Evolutionary conservation across 2,888 invertebrate genomes (phyloP).

Genomic region (Epicampocera succincta): DNA sequence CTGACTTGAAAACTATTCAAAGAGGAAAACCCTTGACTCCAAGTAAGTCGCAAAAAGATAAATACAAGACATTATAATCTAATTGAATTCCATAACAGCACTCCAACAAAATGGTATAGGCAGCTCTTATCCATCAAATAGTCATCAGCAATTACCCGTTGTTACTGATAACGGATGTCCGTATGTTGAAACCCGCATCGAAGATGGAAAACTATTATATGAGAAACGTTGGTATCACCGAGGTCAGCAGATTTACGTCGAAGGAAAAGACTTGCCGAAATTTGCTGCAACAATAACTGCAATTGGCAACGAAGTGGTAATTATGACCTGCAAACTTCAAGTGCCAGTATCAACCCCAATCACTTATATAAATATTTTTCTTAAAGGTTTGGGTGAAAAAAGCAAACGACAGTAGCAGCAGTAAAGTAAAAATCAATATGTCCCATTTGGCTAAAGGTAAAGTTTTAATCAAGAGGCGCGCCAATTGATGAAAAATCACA

Average conservation of each 20-base stretch:
- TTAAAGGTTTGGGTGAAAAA: constrained; percentile 94
- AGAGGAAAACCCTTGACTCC: constrained; percentile 84
- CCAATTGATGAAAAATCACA: constrained; percentile 83
- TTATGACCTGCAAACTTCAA: constrained; percentile 70
- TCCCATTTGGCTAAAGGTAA: constrained; percentile 93
- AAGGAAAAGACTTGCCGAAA: constrained; percentile 91
- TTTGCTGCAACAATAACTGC: constrained; percentile 95
- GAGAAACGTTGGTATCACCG: constrained; percentile 97
- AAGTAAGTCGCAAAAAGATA: constrained; percentile 75
- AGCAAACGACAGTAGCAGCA: constrained; percentile 85
- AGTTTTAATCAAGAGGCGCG: constrained; percentile 92
- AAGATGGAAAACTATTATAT: constrained; percentile 96
- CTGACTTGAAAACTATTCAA: constrained; percentile 91
- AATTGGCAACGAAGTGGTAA: constrained; percentile 94
- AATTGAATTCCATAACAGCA: constrained; percentile 72
- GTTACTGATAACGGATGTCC: constrained; percentile 80
- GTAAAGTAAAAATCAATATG: constrained; percentile 91
- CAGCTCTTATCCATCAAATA: constrained; percentile 70
- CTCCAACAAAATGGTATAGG: constrained; percentile 82
- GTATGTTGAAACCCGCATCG: constrained; percentile 91
- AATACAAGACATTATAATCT: background rate
- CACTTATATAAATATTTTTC: constrained; percentile 75
- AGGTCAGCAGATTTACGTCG: constrained; percentile 95
- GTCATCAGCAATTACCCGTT: constrained; percentile 72
- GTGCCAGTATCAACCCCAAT: background rate